Conservation (phyloP, 2,797 vertebrate species). For the Halcyon leucocephala region DNA sequence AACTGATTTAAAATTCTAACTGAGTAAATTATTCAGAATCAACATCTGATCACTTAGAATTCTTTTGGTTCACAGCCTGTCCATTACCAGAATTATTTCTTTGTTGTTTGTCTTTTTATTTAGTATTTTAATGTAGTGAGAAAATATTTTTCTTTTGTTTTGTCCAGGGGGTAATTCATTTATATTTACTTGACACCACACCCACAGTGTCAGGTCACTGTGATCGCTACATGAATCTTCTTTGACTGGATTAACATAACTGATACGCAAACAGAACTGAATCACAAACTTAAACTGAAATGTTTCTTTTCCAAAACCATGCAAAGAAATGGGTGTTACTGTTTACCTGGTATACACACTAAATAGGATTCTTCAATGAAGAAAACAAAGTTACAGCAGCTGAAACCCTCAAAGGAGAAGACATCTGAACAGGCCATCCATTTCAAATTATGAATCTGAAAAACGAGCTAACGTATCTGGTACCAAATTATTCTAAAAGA, state of each 20-base stretch:
- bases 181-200: not conserved
- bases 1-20: not conserved
- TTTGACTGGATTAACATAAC: not conserved
- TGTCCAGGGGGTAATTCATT: not conserved
- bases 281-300: not conserved
- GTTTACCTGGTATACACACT: not conserved
- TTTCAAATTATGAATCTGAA: not conserved
- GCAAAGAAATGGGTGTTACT: not conserved
- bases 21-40: not conserved
- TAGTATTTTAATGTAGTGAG: not conserved
- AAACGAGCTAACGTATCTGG: not conserved
- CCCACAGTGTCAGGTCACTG: not conserved
- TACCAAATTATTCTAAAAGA: conserved; percentile 28
- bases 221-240: not conserved
- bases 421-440: not conserved
- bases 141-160: not conserved
- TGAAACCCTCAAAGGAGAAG: not conserved
- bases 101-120: not conserved
- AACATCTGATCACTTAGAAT: not conserved
- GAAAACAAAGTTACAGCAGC: not conserved
- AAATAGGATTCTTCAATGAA: not conserved
- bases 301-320: not conserved
- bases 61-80: not conserved
- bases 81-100: not conserved
- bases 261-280: not conserved